Evolutionary conservation across 2,113 vertebrate genomes (phyloP).

Genomic region (Stictonetta naevosa): DNA sequence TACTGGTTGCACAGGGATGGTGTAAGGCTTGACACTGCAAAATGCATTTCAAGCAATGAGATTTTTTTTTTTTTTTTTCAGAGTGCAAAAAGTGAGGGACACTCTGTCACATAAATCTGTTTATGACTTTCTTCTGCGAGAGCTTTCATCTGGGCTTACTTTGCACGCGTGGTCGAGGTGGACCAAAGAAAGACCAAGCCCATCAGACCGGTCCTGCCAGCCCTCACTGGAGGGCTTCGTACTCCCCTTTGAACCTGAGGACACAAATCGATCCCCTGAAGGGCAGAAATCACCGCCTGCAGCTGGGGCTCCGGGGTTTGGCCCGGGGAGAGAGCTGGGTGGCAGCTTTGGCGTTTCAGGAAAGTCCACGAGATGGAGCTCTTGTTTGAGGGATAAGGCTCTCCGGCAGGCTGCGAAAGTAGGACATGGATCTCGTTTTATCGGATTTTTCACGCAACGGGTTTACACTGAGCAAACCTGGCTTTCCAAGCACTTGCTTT

Average conservation of each 20-base stretch:
- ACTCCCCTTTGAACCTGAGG: background rate
- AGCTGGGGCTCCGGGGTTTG: accelerated
- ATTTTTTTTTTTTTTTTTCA: background rate
- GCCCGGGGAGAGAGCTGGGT: background rate
- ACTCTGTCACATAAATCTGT: background rate
- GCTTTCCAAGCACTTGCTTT: background rate
- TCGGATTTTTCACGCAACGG: background rate
- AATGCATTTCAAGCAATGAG: background rate
- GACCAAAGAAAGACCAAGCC: background rate
- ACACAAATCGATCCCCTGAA: background rate
- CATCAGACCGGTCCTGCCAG: accelerated
- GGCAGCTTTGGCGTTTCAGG: background rate
- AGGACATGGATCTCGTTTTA: background rate
- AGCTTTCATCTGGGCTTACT: background rate
- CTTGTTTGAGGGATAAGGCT: constrained; percentile 65
- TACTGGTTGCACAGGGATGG: background rate
- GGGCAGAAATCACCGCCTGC: background rate
- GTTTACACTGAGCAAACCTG: background rate
- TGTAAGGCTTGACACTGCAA: background rate
- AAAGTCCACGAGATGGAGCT: constrained; percentile 78
- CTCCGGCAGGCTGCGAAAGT: background rate
- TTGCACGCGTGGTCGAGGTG: background rate
- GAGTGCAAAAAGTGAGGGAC: background rate
- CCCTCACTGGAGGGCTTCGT: background rate
- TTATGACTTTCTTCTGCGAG: background rate